Base-by-base conservation (phyloP, 1,140 invertebrate genomes). In the Diachasmimorpha longicaudata region DNA sequence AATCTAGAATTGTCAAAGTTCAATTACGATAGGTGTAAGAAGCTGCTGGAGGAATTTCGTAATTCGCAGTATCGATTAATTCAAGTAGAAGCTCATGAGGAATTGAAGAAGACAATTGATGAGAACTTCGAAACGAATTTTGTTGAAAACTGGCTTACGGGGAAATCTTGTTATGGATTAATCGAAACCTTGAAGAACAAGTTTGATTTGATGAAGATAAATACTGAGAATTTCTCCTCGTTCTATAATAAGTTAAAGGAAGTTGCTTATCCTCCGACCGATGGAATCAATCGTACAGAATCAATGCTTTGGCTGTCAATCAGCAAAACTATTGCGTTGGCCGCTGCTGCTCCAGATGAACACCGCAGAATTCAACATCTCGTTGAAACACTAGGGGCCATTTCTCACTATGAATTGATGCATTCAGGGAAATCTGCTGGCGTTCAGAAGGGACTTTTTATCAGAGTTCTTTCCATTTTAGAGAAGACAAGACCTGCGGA, bases 261-360 rank as follows among this genome's bases (percentile, higher is more conserved):
- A 44, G 36, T 55, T 21, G 67, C 48, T 25, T 69, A 72, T n/a
- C 31, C 63, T 1, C 1, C 19, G 10, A 11, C 14, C 6, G 31
- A 31, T 4, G 68, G 25, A 31, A 36, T 36, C 25, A 66, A 36
- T 66, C 23, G 68, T 13, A 72, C 70, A 5, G 46, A 71, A 10
- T 0, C 39, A 25, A 72, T 55, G 75, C 42, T 87, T n/a, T 83
- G 79, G 81, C 44, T 87, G 0, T 77, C 42, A n/a, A 75, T 82
- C 3, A 85, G 84, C 77, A 77, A 84, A 78, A 68, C 85, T 14
- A 31, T 89, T 5, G 81, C 86, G n/a, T 36, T 87, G 13, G 83
- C 82, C 11, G 66, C 81, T 13, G 70, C 77, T 10, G 79, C 81
- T 1, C 42, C 80, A 5, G 70, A 75, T 10, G 69, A 82, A 70